Evolutionary conservation across 92 coral and sea anemone species (phyloP).

Genomic region (Siderastrea radians): DNA sequence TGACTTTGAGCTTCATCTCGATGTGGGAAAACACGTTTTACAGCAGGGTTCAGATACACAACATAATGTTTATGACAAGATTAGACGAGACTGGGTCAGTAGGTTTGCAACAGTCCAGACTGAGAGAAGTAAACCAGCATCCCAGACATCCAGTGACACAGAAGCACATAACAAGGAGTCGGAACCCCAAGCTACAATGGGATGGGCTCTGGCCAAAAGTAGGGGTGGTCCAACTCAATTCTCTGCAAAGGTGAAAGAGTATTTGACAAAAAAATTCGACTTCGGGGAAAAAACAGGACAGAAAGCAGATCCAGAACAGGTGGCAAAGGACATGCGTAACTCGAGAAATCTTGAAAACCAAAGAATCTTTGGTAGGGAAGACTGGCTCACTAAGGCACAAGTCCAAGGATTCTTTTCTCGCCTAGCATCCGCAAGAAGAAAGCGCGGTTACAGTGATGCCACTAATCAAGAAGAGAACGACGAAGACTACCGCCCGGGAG

Average conservation of each 20-base stretch:
- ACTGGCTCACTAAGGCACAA: slow-evolving; percentile 57
- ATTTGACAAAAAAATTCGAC: slow-evolving; percentile 62
- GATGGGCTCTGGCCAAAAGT: slow-evolving; percentile 68
- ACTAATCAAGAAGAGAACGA: slow-evolving; percentile 35
- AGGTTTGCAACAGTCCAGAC: slow-evolving; percentile 62
- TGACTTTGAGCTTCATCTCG: slow-evolving; percentile 68
- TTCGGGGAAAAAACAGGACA: slow-evolving; percentile 78
- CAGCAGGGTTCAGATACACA: slow-evolving; percentile 18
- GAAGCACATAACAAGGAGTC: slow-evolving; percentile 12
- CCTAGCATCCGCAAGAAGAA: slow-evolving; percentile 63
- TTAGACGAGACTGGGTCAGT: slow-evolving; percentile 63
- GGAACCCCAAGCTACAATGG: slow-evolving; percentile 17
- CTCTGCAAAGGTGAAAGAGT: slow-evolving; percentile 60
- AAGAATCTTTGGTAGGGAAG: slow-evolving; percentile 56
- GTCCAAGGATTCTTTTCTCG: slow-evolving; percentile 57
- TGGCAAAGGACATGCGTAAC: slow-evolving; percentile 70
- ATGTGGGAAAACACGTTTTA: slow-evolving; percentile 54
- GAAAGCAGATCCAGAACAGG: slow-evolving; percentile 68
- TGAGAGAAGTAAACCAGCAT: slow-evolving; percentile 39
- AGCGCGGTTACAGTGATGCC: slow-evolving; percentile 23
- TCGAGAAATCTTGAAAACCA: slow-evolving; percentile 52
- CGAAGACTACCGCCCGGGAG: slow-evolving; percentile 35
- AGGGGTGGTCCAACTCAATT: slow-evolving; percentile 62
- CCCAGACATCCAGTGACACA: slow-evolving; percentile 17
- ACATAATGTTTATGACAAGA: slow-evolving; percentile 56